These are phyloP conservation scores for Phaedon cochleariae DNA, from an alignment of 2,888 invertebrate species.

Conservation along the genomic window DNA sequence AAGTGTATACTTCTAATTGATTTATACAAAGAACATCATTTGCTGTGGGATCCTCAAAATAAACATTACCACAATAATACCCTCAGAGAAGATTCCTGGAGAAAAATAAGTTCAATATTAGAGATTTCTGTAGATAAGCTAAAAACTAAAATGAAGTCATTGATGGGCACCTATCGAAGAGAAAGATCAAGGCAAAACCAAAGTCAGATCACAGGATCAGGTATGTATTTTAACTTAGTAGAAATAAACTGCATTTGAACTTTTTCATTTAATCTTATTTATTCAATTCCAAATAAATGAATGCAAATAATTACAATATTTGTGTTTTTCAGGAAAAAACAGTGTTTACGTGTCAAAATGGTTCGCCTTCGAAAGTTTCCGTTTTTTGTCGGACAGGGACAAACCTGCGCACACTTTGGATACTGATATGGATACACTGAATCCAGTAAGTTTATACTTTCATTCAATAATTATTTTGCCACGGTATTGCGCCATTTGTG, in stretches of 20 bases:
- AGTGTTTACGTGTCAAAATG: conserved; percentile 2
- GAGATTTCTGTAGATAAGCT: conserved; percentile 5
- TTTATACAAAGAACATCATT: conserved; percentile 17
- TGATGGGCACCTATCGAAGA: conserved; percentile 16
- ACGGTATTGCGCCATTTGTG: not conserved
- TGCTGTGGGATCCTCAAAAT: conserved; percentile 21
- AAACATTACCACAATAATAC: conserved; percentile 19
- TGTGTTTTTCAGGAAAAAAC: not conserved
- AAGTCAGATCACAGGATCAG: not conserved
- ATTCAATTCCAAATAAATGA: not conserved
- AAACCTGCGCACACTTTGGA: not conserved
- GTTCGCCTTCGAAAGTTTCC: not conserved
- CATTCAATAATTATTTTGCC: conserved; percentile 1
- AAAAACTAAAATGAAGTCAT: conserved; percentile 14
- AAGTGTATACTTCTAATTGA: not conserved
- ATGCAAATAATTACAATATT: not conserved
- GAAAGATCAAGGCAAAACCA: conserved; percentile 4
- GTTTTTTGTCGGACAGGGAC: not conserved
- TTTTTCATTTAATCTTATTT: too few species aligned
- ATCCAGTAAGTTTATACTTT: not conserved
- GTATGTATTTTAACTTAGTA: not conserved
- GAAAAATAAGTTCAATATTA: conserved; percentile 16
- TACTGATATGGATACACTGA: not conserved
- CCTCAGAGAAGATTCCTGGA: conserved; percentile 18
- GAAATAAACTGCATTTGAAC: not conserved